A percentile compares a stretch with the other conserved stretches of the same genome.
Evolutionary conservation across 1,140 invertebrate species (phyloP).

Genomic region (Cheumatopsyche charites): DNA sequence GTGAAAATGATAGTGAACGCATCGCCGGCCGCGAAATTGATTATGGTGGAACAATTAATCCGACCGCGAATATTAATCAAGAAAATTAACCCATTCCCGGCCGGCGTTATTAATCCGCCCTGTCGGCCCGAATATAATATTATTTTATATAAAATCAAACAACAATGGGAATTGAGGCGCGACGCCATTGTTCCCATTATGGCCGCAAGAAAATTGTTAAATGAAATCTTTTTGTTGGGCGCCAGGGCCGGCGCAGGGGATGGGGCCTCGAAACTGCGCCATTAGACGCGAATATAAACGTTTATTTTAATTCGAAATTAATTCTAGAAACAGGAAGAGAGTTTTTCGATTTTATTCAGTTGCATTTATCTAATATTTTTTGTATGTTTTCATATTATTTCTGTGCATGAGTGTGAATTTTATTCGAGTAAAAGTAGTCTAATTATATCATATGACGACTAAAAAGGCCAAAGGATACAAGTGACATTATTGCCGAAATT

Average conservation of each 20-base stretch:
- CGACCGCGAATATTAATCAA: slow-evolving; percentile 27
- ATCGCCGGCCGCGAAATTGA: slow-evolving; percentile 16
- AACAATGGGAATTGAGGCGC: slow-evolving; percentile 34
- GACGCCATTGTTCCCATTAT: slow-evolving; percentile 45
- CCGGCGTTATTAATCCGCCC: slow-evolving; percentile 24
- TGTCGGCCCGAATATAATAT: background rate
- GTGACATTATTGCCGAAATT: no score
- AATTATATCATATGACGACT: no score
- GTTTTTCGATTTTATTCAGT: no score
- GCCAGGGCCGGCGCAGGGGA: slow-evolving; percentile 10
- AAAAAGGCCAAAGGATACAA: no score
- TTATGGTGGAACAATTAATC: slow-evolving; percentile 18
- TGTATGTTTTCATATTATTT: no score
- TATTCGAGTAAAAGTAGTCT: no score
- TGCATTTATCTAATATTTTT: no score
- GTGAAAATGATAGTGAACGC: slow-evolving; percentile 3
- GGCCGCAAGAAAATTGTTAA: slow-evolving; percentile 45
- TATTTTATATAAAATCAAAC: slow-evolving; percentile 39
- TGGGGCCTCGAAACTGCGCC: background rate
- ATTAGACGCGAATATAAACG: slow-evolving; percentile 47
- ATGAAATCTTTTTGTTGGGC: slow-evolving; percentile 47
- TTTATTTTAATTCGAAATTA: slow-evolving; percentile 49
- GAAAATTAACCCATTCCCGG: slow-evolving; percentile 29
- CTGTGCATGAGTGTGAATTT: no score
- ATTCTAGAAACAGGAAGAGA: background rate